Evolutionary conservation across 1,140 invertebrate genomes (phyloP), one percentile per base, ranked within the genome.

Genomic region (Hypsibius dujardini): DNA sequence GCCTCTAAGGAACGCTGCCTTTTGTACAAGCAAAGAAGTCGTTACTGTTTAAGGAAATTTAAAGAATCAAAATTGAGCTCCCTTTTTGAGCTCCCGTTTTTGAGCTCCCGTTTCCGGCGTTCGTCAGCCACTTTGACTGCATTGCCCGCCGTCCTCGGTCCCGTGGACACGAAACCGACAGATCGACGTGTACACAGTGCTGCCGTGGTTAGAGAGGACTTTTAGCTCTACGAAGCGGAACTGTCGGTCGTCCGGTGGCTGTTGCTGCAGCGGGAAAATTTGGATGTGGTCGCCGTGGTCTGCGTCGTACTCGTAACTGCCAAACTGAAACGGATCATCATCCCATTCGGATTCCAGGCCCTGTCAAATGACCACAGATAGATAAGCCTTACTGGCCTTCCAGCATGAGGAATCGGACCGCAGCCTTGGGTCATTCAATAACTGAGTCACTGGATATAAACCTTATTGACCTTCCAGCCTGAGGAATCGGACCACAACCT

Each of bases 151-250:
- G n/a, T 28, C 28, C 28, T 28, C 50, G n/a, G 7, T 56, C 50
- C 50, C 50, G n/a, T 56, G 50, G n/a, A 56, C 50, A 56, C 50
- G 50, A 56, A 56, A 56, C 50, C 50, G 50, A 56, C 50, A 56
- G 7, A 56, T n/a, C 7, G 50, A 56, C 7, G 50, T 56, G n/a
- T 56, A 56, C 50, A 56, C 7, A 12, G n/a, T 12, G n/a, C 50
- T 56, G 7, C 50, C 50, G n/a, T 56, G 50, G 50, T 56, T 56
- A 56, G 7, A 12, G 7, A 56, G 50, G 50, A 56, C n/a, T n/a
- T 56, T 56, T n/a, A 56, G 50, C 50, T 56, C 50, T 7, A 56
- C 50, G n/a, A 12, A n/a, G n/a, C 50, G 7, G 50, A 56, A 56
- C n/a, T 56, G 50, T n/a, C 50, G 50, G n/a, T 12, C 7, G n/a